Evolutionary conservation across 2,888 invertebrate genomes (phyloP).

Genomic region (Octonoba sinensis): DNA sequence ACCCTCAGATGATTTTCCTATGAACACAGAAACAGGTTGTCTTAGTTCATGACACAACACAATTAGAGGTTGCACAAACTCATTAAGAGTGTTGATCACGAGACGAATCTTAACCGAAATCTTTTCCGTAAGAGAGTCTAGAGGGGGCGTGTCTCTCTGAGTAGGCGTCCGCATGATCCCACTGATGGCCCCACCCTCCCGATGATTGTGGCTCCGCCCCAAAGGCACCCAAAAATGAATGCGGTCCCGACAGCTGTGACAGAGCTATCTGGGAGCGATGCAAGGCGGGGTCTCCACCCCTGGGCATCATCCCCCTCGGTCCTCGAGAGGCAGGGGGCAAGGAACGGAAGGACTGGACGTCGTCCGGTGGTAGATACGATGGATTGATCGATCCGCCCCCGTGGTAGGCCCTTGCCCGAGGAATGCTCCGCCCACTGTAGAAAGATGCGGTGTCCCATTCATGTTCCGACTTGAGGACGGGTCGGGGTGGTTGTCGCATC

Average conservation of each 20-base stretch:
- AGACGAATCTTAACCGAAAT: constrained; percentile 33
- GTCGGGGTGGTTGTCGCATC: constrained; percentile 29
- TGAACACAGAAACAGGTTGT: no score
- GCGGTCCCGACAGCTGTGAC: constrained; percentile 83
- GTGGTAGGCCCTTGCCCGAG: constrained; percentile 86
- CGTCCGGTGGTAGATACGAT: constrained; percentile 74
- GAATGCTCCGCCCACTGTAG: constrained; percentile 90
- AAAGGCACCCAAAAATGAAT: constrained; percentile 57
- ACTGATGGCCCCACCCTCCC: constrained; percentile 35
- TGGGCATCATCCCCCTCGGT: constrained; percentile 76
- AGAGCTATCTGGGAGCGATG: constrained; percentile 84
- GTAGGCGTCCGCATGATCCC: constrained; percentile 53
- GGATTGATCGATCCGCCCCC: constrained; percentile 51
- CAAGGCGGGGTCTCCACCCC: constrained; percentile 80
- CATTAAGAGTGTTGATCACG: no score
- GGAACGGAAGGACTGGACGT: constrained; percentile 90
- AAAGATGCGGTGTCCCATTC: constrained; percentile 92
- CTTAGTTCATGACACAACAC: no score
- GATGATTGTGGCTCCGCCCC: constrained; percentile 19
- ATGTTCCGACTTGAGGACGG: constrained; percentile 65
- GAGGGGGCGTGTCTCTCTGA: constrained; percentile 59
- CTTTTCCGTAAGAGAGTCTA: constrained; percentile 54
- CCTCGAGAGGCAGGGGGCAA: constrained; percentile 80
- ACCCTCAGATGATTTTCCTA: no score
- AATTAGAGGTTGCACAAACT: no score